These are phyloP conservation scores for Regulus satrapa DNA, from an alignment of 2,113 vertebrate species.

Conservation along the genomic window DNA sequence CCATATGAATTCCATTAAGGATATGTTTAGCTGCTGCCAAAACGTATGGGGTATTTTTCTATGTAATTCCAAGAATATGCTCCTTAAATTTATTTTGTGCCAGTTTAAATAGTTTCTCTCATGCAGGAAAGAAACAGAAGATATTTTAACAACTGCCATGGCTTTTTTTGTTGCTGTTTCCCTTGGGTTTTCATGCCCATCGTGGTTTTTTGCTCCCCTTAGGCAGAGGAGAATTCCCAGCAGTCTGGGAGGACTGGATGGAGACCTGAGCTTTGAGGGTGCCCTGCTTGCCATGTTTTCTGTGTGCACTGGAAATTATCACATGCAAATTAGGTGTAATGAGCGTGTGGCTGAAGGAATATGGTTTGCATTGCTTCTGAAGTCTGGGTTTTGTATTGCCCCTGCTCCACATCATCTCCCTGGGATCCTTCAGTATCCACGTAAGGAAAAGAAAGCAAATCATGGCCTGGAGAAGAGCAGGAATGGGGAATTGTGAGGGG, in stretches of 20 bases:
- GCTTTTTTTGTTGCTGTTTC: neutral
- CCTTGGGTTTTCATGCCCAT: neutral
- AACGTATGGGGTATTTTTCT: constrained; percentile 74
- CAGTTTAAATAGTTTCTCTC: constrained; percentile 71
- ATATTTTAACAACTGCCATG: constrained; percentile 18
- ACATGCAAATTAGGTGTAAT: neutral
- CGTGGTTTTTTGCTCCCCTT: accelerated
- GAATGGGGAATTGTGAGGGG: neutral
- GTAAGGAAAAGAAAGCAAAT: neutral
- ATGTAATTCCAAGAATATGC: constrained; percentile 78
- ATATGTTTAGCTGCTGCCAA: constrained; percentile 86
- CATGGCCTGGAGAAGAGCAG: neutral
- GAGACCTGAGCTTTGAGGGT: neutral
- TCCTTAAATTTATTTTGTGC: constrained; percentile 77
- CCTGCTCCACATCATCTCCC: accelerated
- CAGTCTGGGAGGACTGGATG: neutral
- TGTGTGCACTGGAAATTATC: neutral
- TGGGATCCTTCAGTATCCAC: neutral
- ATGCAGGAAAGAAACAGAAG: constrained; percentile 50
- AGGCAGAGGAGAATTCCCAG: neutral
- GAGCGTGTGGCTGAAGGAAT: neutral
- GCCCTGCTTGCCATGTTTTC: accelerated
- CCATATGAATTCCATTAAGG: constrained; percentile 92
- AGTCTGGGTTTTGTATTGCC: neutral
- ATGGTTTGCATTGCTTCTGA: too few species aligned